Conservation (phyloP, 2,888 invertebrate species). For the Nemotelus pantherinus region DNA sequence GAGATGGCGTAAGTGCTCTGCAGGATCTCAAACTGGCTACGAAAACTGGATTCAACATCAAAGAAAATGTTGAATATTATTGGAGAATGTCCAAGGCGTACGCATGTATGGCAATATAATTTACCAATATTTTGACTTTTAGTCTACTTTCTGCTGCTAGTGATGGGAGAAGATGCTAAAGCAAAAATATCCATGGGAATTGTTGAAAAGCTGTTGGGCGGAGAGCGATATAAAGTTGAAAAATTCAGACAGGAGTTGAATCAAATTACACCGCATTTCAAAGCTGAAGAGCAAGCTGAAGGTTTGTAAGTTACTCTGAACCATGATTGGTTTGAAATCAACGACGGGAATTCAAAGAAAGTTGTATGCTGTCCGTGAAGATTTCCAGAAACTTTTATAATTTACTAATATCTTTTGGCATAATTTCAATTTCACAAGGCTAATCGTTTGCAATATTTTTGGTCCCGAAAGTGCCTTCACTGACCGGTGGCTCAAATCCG, state of each 20-base stretch:
- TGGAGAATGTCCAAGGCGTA: slow-evolving; percentile 78
- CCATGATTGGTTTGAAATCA: too few relatives aligned
- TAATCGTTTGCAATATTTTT: neutral
- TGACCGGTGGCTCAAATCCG: slow-evolving; percentile 68
- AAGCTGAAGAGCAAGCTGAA: slow-evolving; percentile 41
- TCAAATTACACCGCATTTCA: slow-evolving; percentile 54
- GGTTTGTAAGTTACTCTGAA: neutral
- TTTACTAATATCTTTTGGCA: too few relatives aligned
- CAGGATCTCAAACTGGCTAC: slow-evolving; percentile 75
- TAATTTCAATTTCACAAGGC: too few relatives aligned
- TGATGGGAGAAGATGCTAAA: slow-evolving; percentile 69
- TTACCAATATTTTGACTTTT: neutral
- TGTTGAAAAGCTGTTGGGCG: slow-evolving; percentile 69
- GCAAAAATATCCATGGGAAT: slow-evolving; percentile 74
- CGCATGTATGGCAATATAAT: slow-evolving; percentile 55
- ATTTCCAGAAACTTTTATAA: too few relatives aligned
- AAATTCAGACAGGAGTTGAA: slow-evolving; percentile 65
- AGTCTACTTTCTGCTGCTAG: slow-evolving; percentile 58
- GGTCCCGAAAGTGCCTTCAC: slow-evolving; percentile 53
- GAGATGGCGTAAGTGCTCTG: slow-evolving; percentile 71
- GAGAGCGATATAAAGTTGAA: slow-evolving; percentile 64
- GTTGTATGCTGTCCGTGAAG: too few relatives aligned
- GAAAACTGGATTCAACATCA: slow-evolving; percentile 71
- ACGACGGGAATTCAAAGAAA: too few relatives aligned
- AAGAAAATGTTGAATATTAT: slow-evolving; percentile 73